Evolutionary conservation across 2,888 invertebrate genomes (phyloP).

Genomic region (Caenorhabditis sulstoni): DNA sequence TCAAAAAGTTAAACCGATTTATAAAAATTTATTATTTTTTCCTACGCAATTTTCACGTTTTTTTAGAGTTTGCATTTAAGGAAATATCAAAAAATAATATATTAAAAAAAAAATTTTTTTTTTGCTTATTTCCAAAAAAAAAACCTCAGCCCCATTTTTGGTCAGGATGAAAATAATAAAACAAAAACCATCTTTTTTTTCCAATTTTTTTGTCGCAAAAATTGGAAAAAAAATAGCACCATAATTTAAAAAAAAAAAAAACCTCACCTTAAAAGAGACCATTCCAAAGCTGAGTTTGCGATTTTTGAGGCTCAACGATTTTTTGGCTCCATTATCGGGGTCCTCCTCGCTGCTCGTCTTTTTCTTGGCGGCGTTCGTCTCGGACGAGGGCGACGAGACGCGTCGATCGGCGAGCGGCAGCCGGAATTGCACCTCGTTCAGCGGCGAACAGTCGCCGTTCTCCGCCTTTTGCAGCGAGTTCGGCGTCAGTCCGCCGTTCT

Average conservation of each 20-base stretch:
- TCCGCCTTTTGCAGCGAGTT: slow-evolving; percentile 66
- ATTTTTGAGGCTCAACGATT: slow-evolving; percentile 72
- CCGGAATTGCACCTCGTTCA: slow-evolving; percentile 67
- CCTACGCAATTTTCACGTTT: no score
- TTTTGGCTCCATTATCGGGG: slow-evolving; percentile 71
- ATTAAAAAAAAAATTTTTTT: no score
- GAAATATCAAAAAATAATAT: no score
- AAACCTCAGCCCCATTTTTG: no score
- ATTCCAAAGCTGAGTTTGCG: slow-evolving; percentile 77
- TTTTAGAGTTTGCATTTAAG: no score
- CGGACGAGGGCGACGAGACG: slow-evolving; percentile 64
- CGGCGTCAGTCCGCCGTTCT: slow-evolving; percentile 68
- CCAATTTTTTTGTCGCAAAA: no score
- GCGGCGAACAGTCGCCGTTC: slow-evolving; percentile 71
- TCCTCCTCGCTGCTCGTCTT: slow-evolving; percentile 77
- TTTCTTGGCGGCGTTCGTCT: slow-evolving; percentile 60
- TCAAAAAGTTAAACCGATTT: no score
- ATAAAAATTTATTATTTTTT: no score
- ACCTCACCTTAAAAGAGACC: slow-evolving; percentile 68
- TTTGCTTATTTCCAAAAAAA: no score
- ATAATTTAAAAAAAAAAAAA: not conserved
- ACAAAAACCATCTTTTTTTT: no score
- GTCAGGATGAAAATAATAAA: no score
- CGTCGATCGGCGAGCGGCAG: slow-evolving; percentile 62
- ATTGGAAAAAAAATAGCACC: not conserved